Percentiles rank a stretch among this genome's conserved stretches.
phyloP scores from a whole-genome alignment of 2,113 vertebrate genomes.

The Pygathrix nemaeus region DNA sequence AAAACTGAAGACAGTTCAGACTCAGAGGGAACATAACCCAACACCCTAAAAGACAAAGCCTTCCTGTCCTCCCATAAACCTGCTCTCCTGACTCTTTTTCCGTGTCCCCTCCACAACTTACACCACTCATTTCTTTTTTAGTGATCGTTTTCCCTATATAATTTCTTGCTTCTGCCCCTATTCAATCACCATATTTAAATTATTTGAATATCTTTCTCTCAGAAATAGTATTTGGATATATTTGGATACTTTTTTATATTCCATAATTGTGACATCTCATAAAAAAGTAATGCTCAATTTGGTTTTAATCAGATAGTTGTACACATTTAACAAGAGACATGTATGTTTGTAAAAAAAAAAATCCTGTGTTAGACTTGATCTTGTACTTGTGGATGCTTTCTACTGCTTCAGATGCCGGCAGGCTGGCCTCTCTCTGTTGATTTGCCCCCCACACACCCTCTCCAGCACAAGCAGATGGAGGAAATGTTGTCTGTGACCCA shows the following conservation, averaged over 20 bases:
- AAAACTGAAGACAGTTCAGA: background rate
- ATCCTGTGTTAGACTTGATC: background rate
- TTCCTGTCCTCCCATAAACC: background rate
- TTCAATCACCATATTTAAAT: background rate
- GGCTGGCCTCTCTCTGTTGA: background rate
- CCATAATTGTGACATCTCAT: background rate
- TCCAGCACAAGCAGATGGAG: background rate
- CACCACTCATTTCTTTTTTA: background rate
- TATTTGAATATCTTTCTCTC: background rate
- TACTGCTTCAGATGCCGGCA: background rate
- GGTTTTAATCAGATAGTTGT: background rate
- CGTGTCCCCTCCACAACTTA: rapidly evolving
- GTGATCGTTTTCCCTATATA: background rate
- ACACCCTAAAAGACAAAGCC: background rate
- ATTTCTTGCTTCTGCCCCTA: background rate
- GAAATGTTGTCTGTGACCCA: background rate
- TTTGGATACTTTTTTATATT: background rate
- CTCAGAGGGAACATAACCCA: background rate
- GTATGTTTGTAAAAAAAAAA: background rate
- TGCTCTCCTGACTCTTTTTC: background rate
- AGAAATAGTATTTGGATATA: background rate
- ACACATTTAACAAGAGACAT: background rate
- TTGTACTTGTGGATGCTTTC: background rate
- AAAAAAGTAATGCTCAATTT: background rate
- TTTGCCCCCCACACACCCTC: background rate